Evolutionary conservation across 1,140 invertebrate genomes (phyloP), one percentile per base, ranked within the genome.

Genomic region (Melitaea cinxia): DNA sequence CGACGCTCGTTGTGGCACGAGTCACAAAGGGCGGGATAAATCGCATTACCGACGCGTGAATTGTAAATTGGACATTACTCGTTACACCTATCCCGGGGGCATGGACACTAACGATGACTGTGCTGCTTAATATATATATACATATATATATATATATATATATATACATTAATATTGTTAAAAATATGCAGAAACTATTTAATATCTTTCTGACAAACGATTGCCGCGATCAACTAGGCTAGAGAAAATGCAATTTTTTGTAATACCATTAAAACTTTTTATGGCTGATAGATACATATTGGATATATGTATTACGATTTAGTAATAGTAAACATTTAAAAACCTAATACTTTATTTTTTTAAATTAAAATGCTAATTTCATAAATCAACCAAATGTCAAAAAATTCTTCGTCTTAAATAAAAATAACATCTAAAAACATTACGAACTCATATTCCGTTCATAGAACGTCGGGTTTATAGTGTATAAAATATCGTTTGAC

Each of bases 11-110:
- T 52, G 47, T 33, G 52, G 12, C 10, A 28, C 54, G 45, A 58
- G 72, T 75, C 75, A 76, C 80, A 88, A 88, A 83, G 83, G 82
- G 85, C 81, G 75, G 80, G 69, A 85, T 76, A 88, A 90, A 90
- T 90, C 82, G 80, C 78, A 88, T 90, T 88, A 89, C 81, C 56
- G 73, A 68, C 80, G 81, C 84, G 77, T 88, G 87, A 88, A 89
- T 89, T 89, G 87, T 88, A 89, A 88, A 89, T 89, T 89, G 87
- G 78, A 80, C 87, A 89, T 89, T 88, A 89, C 77, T 87, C 77
- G 82, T 85, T 87, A 87, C 84, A 84, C 82, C 75, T 80, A 79
- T 70, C 56, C 63, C 68, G 64, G 47, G 70, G 67, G 62, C 55
- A 67, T 47, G 52, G 56, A 62, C 68, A 68, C 68, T 73, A 76